Base-by-base conservation (phyloP, 2,113 vertebrate species). In the Chloropsis cyanopogon region DNA sequence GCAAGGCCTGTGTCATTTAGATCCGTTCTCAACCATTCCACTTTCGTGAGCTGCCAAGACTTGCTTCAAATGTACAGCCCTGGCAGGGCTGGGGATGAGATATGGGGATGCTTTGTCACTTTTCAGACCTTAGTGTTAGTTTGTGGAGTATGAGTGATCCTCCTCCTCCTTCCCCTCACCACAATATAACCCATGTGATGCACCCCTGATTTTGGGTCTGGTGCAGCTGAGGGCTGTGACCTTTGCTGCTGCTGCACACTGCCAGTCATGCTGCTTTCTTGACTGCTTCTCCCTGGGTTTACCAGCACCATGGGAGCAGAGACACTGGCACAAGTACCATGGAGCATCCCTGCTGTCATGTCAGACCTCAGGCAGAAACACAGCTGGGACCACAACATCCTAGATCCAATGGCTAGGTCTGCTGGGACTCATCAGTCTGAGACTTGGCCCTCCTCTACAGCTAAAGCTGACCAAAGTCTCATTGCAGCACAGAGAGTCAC, bases 61-160 rank as follows among this genome's bases (percentile, higher is more conserved):
- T 26, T 73, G 14, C 52, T 77, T 73, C 6, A 6, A 39, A 47
- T 0, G 0, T 31, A 18, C 11, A 5, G 37, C 17, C 22, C 35
- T 77, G 28, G 18, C n/a, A 72, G 52, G 17, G 13, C 24, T 63
- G 52, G 7, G 24, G 31, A 31, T 64, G 23, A 44, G 37, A 18
- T 35, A 26, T 16, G 12, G 6, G 50, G 33, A 66, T 59, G 28
- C 11, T 73, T 14, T 66, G 16, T 49, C 54, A 35, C 50, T 37
- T 69, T 88, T 24, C 29, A 92, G 46, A 78, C 17, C 13, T 77
- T n/a, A 47, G n/a, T 3, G 3, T 57, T 72, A 47, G 16, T 44
- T 11, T 6, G 0, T 39, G 66, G 24, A 60, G 7, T 13, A 22
- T 52, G 14, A 44, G 21, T 20, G n/a, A 54, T 75, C n/a, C 5